Evolutionary conservation across 1,140 invertebrate genomes (phyloP), one percentile per base, ranked within the genome.

Genomic region (Dufourea novaeangliae): DNA sequence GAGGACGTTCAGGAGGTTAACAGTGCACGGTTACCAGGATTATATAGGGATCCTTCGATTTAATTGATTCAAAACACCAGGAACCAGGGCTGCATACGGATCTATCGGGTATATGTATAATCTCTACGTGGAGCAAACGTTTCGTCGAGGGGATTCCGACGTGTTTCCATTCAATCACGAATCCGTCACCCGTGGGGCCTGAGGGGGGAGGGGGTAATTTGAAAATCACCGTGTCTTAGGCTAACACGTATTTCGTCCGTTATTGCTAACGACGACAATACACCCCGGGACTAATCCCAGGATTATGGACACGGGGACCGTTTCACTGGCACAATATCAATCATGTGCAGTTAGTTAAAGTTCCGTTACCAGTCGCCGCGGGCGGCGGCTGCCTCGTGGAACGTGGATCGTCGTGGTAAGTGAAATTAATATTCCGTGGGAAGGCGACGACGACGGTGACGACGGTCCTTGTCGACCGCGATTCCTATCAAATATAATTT

Each of bases 261-360:
- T 63, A 63, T 62, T 37, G 39, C 32, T 17, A 10, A 25, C 57
- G 14, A 34, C 44, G 59, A 63, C 70, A 52, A 62, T 64, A 41
- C 44, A 73, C 22, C 59, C 44, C 57, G n/a, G 37, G 1, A 12
- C 10, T 73, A 73, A 62, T 14, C 59, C n/a, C 25, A 22, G 59
- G 59, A 73, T 73, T 73, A 73, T n/a, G 39, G 14, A 14, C 14
- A 32, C 27, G 10, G 41, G 27, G 29, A 29, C 34, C 22, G 41
- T 37, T 61, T 46, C 17, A 17, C 7, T 34, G 22, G 39, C 59
- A 63, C 70, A 37, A 52, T 73, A 73, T 73, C 44, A 73, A 63
- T 64, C 70, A 73, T 52, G 70, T 73, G 52, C 70, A n/a, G 59
- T 63, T 64, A 44, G 39, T 20, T 72, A 62, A 73, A 73, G 57